A percentile compares a stretch with the other conserved stretches of the same genome.
phyloP scores from a whole-genome alignment of 2,888 invertebrate genomes.

The Julus scanicus region DNA sequence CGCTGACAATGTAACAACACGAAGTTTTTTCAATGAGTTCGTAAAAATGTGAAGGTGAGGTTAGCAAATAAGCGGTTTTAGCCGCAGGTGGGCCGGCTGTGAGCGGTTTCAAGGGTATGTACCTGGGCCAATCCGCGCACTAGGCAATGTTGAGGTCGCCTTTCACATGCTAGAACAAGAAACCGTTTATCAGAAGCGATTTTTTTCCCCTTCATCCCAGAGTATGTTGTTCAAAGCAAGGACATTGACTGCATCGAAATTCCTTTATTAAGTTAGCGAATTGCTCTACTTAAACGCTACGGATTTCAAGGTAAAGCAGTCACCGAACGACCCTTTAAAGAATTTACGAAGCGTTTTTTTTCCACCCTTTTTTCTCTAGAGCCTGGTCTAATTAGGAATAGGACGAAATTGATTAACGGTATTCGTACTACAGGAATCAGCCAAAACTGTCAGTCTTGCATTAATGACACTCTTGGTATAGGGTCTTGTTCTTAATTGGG shows the following conservation, averaged over 20 bases:
- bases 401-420: not conserved
- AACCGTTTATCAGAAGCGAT: constrained; percentile 33
- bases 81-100: constrained; percentile 9
- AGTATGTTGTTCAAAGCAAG: constrained; percentile 33
- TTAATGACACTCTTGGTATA: not conserved
- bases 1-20: not conserved
- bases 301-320: constrained; percentile 33
- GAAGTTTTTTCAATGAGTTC: not conserved
- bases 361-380: not conserved
- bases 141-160: constrained; percentile 2
- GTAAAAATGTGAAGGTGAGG: constrained; percentile 14
- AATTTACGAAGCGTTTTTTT: not conserved
- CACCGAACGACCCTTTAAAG: constrained; percentile 12
- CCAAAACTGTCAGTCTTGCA: not conserved
- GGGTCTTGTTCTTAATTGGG: constrained; percentile 9
- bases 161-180: not conserved
- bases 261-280: not conserved
- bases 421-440: no score
- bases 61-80: not conserved
- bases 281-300: constrained; percentile 27
- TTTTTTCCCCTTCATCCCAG: not conserved
- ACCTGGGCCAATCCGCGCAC: not conserved
- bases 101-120: constrained; percentile 26
- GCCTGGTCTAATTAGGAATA: not conserved
- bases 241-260: constrained; percentile 25